phyloP scores from a whole-genome alignment of 2,888 invertebrate species.

The Cephalotes varians region DNA sequence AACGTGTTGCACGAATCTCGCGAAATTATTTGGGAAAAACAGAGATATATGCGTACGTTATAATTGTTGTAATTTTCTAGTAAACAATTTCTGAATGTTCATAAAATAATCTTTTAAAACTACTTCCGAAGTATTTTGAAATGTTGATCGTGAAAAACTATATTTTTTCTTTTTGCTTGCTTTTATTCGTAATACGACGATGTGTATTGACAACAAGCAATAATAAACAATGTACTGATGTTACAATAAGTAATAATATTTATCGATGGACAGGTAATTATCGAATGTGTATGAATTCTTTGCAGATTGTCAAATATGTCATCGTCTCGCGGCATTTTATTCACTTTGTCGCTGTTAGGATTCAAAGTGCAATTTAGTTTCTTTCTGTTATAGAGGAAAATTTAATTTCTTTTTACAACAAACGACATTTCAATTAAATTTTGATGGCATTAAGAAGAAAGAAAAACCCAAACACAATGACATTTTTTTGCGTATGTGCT shows the following conservation, averaged over 20 bases:
- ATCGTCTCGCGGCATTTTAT: slow-evolving; percentile 15
- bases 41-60: background rate
- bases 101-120: slow-evolving; percentile 16
- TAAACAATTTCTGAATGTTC: background rate
- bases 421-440: slow-evolving; percentile 24
- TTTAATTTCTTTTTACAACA: slow-evolving; percentile 18
- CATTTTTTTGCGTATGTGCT: background rate
- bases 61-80: background rate
- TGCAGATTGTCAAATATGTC: slow-evolving; percentile 15
- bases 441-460: background rate
- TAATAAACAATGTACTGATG: background rate
- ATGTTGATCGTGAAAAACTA: background rate
- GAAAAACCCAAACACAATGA: background rate
- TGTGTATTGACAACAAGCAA: background rate
- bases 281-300: background rate
- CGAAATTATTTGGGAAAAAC: background rate
- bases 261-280: slow-evolving; percentile 34
- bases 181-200: background rate
- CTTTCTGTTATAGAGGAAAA: slow-evolving; percentile 12
- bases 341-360: background rate
- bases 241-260: slow-evolving; percentile 31
- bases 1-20: background rate
- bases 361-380: slow-evolving; percentile 21
- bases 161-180: background rate
- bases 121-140: background rate